Evolutionary conservation across 2,113 vertebrate species (phyloP), one percentile per base, ranked within the genome.

Genomic region (Eupsittula cactorum): DNA sequence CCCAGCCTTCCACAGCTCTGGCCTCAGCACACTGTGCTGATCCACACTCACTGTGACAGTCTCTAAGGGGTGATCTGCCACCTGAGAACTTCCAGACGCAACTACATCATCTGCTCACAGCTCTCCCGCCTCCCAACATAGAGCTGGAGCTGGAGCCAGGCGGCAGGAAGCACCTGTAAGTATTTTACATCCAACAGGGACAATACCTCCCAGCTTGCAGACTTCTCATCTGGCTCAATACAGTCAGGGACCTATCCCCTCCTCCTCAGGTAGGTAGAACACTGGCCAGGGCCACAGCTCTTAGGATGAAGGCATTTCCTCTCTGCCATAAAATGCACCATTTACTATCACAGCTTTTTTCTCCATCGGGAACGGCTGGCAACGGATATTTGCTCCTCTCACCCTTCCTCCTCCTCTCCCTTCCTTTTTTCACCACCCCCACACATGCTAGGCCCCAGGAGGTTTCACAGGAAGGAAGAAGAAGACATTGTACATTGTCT

Each of bases 11-110:
- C 44, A 44, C 65, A 70, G 25, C 52, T 84, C 77, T 1, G 4
- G 52, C 28, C 17, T 63, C 52, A 29, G 25, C 68, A 73, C 3
- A 0, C 55, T 5, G 2, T 44, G 57, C 68, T 31, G 64, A n/a
- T 24, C 84, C 42, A 14, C 0, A 7, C 80, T 91, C 17, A 10
- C 91, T n/a, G 24, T n/a, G 84, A 89, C 33, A 69, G 73, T 87
- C 82, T 65, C 93, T 13, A 27, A 73, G 68, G 76, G 71, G 75
- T 23, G 86, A 94, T 87, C 86, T 86, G 35, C 86, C 92, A 87
- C 75, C 94, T 93, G 95, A 97, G 82, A 93, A 91, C 86, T 92
- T 95, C 95, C 95, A 97, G 92, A 93, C 63, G 75, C 82, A 71
- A 8, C 93, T 88, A 91, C 74, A 68, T 85, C 91, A 95, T 94